These are phyloP conservation scores for Onychomys leucogaster DNA, from an alignment of 2,797 vertebrate species.

Conservation along the genomic window DNA sequence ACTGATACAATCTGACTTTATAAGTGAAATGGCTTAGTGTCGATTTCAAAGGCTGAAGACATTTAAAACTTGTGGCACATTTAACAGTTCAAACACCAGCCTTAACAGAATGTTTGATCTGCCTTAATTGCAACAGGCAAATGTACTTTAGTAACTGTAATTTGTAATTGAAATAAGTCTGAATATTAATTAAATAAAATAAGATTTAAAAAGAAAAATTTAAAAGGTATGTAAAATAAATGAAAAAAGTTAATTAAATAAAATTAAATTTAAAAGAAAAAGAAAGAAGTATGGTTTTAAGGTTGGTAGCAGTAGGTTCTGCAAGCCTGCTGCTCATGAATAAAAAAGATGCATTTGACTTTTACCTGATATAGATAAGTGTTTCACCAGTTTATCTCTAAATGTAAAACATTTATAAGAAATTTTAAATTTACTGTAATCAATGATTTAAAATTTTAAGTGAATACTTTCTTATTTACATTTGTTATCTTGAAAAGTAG, in stretches of 20 bases:
- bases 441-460: slow-evolving; percentile 17
- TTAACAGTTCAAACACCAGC: slow-evolving; percentile 15
- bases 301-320: neutral
- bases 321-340: neutral
- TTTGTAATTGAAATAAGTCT: slow-evolving; percentile 26
- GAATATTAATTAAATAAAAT: neutral
- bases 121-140: slow-evolving; percentile 29
- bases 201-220: neutral
- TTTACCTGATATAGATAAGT: neutral
- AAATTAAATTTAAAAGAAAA: neutral
- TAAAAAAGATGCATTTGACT: neutral
- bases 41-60: slow-evolving; percentile 46
- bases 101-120: slow-evolving; percentile 12
- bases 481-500: slow-evolving; percentile 20
- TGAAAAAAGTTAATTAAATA: neutral
- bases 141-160: neutral
- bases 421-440: slow-evolving; percentile 57
- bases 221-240: neutral
- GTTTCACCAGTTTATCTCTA: slow-evolving; percentile 39
- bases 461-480: slow-evolving; percentile 49
- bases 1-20: slow-evolving; percentile 36
- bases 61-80: slow-evolving; percentile 37
- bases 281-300: slow-evolving; percentile 28
- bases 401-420: slow-evolving; percentile 44
- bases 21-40: neutral